Evolutionary conservation across 2,888 invertebrate species (phyloP), one percentile per base, ranked within the genome.

Genomic region (Agriopis leucophaearia): DNA sequence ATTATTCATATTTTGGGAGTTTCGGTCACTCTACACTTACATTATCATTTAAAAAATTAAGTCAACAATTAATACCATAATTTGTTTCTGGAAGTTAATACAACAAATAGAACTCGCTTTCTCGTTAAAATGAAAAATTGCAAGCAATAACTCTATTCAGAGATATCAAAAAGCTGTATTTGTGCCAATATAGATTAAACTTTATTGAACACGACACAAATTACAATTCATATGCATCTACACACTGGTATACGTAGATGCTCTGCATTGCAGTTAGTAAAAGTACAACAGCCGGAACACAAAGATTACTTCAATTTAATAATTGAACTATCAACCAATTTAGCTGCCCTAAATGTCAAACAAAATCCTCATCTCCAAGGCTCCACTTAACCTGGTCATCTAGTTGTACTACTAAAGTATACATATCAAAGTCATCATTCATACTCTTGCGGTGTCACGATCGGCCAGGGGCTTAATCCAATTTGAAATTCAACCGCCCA

Each of bases 381-480:
- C 13, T 80, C 87, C 67, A 60, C 36, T 44, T 71, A 78, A 74
- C 63, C 68, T 83, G 85, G 87, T 66, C 64, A 45, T 62, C 51
- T 62, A 59, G 44, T 50, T n/a, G 44, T 55, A 70, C 70, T 66
- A 64, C 64, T 73, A 51, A 67, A 60, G 42, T 63, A 70, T 68
- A 60, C 63, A 68, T 72, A 76, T 75, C 72, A 75, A 84, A 89
- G 91, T 88, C 90, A 92, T 92, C 91, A 87, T 88, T 92, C 91
- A 91, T 90, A 89, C 87, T 87, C 88, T 90, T 89, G 90, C 90
- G 86, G 80, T 84, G 90, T 91, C 92, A 92, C 92, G 93, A 90
- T 84, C 86, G 81, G 88, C 90, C 86, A 76, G 80, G 79, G 88
- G 92, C 89, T 88, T 90, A 88, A 88, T 88, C 88, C 86, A 91